Conservation (phyloP, 1,140 invertebrate genomes). For the Saxidomus purpurata region DNA sequence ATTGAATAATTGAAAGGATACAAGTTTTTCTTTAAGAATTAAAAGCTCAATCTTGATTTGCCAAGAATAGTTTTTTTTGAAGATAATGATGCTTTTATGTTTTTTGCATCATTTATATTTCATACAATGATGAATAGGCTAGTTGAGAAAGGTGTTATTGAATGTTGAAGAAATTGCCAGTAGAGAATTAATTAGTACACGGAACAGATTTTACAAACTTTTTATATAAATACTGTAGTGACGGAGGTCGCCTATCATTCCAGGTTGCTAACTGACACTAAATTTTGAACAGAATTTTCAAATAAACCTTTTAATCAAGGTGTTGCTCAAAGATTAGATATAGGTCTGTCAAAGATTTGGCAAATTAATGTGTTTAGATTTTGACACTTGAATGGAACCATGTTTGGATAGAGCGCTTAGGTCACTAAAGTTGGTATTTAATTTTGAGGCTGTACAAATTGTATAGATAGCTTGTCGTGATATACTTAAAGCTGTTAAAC, state of each 20-base stretch:
- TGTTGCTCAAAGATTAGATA: conserved; percentile 44
- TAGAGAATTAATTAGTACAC: too few species aligned
- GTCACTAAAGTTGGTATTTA: conserved; percentile 49
- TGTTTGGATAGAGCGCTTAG: conserved; percentile 26
- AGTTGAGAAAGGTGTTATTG: too few species aligned
- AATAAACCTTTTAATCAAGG: conserved; percentile 19
- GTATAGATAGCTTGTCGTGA: conserved; percentile 24
- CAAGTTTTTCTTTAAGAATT: too few species aligned
- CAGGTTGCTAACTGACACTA: neutral
- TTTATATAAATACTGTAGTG: too few species aligned
- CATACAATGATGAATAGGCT: too few species aligned
- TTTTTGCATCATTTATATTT: too few species aligned
- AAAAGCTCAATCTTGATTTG: too few species aligned
- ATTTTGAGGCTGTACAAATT: conserved; percentile 24
- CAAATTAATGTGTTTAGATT: conserved; percentile 55
- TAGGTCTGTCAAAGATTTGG: conserved; percentile 26
- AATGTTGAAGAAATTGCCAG: too few species aligned
- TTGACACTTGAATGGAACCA: conserved; percentile 41
- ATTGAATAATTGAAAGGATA: neutral
- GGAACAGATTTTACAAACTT: too few species aligned
- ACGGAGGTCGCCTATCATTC: neutral
- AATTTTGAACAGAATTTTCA: conserved; percentile 19
- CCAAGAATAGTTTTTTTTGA: too few species aligned
- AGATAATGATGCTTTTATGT: too few species aligned
- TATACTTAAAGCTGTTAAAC: neutral